Evolutionary conservation across 1,140 invertebrate genomes (phyloP).

Genomic region (Bilobella aurantiaca): DNA sequence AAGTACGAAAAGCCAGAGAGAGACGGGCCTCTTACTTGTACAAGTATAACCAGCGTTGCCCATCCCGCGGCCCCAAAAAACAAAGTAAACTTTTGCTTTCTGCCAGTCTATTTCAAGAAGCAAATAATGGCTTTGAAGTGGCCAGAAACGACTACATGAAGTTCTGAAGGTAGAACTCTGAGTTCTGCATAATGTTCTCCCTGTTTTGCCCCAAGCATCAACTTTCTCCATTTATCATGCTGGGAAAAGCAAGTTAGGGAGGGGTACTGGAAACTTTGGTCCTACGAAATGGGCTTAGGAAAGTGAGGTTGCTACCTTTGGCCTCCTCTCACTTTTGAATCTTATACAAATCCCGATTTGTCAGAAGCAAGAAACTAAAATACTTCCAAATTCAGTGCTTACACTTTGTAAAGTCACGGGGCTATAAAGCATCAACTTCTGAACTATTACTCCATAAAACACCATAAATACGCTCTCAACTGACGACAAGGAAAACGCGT

Average conservation of each 20-base stretch:
- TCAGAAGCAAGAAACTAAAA: too few relatives aligned
- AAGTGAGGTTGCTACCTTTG: neutral
- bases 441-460: neutral
- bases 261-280: neutral
- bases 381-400: too few relatives aligned
- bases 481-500: neutral
- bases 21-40: too few relatives aligned
- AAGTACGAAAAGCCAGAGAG: too few relatives aligned
- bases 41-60: too few relatives aligned
- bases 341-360: neutral
- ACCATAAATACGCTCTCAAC: neutral
- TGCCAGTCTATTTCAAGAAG: too few relatives aligned
- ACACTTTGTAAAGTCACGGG: neutral
- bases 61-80: too few relatives aligned
- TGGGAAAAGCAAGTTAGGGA: constrained; percentile 27
- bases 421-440: neutral
- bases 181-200: constrained; percentile 12
- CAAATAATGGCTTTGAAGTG: neutral
- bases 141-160: too few relatives aligned
- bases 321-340: neutral
- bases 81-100: too few relatives aligned
- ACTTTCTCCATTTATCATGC: constrained; percentile 36
- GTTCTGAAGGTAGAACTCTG: too few relatives aligned
- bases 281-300: neutral
- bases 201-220: constrained; percentile 33